phyloP scores from a whole-genome alignment of 2,113 vertebrate genomes.

The Ginglymostoma cirratum region DNA sequence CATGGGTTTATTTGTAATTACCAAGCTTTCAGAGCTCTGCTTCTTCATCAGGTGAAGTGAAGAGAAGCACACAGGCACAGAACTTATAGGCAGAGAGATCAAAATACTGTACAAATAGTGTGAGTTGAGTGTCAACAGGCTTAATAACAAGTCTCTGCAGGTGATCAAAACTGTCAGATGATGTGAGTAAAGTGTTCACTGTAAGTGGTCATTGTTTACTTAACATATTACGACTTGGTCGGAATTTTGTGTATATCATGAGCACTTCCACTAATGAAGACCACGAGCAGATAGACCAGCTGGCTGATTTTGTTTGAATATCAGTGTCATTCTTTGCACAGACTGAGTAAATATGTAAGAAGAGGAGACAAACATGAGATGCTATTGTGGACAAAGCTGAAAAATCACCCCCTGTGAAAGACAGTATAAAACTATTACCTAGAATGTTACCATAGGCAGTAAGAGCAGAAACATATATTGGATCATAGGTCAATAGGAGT shows the following conservation, averaged over 20 bases:
- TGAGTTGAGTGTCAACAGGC: no score
- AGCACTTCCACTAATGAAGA: neutral
- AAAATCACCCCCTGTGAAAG: neutral
- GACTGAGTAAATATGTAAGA: neutral
- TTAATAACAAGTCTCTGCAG: no score
- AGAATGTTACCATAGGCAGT: neutral
- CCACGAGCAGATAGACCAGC: neutral
- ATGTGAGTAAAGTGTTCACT: neutral
- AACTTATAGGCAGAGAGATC: no score
- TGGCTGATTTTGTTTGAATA: neutral
- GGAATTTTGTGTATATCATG: neutral
- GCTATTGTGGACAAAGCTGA: neutral
- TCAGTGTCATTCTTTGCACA: neutral
- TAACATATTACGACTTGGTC: neutral
- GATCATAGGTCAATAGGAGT: neutral
- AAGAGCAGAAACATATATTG: neutral
- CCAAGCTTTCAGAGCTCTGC: no score
- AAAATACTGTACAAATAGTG: no score
- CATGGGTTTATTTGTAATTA: no score
- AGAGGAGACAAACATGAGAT: neutral
- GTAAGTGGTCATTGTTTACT: neutral
- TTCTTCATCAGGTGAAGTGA: no score
- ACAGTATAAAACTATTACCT: neutral
- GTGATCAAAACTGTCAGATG: no score
- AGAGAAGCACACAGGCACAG: no score